Evolutionary conservation across 2,113 vertebrate species (phyloP), one percentile per base, ranked within the genome.

Genomic region (Nycticryphes semicollaris): DNA sequence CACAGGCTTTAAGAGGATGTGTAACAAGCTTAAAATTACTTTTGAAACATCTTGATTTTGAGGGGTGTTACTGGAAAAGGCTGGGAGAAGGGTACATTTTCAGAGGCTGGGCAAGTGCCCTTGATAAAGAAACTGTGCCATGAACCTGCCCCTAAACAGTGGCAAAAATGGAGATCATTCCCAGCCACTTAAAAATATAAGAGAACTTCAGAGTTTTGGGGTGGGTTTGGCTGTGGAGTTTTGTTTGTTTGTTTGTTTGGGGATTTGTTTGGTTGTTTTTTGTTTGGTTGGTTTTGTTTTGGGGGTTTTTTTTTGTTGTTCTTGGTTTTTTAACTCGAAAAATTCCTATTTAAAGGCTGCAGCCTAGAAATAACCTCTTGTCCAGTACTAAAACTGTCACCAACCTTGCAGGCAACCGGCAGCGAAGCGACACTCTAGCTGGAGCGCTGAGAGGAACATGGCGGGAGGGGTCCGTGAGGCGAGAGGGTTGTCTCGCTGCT

Each of bases 21-120:
- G 14, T 48, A 43, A n/a, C 13, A 66, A 57, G 16, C 22, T 39
- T 17, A 17, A 45, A 56, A 47, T 27, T 22, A 8, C 22, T 73
- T 84, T 81, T 31, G 14, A 53, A 77, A 39, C 37, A 12, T 22
- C 35, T 17, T 47, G 24, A 30, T 79, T 90, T 83, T 53, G 14
- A 53, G 51, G 27, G 27, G 9, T 15, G 27, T 30, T 50, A 39
- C 24, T 45, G 16, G 25, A 41, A 48, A 43, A 16, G 16, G 18
- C 15, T 7, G 1, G 53, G 20, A 59, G 31, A 53, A 27, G 3
- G 17, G 6, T 0, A 0, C 1, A 0, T n/a, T 59, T 50, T 35
- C 45, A 22, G 39, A 43, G 25, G 37, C 41, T 20, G 13, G n/a
- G 25, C 17, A 39, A 0, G 0, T 3, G 17, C 16, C n/a, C 4